Percentiles rank a stretch among this genome's conserved stretches.
Conservation (phyloP, 2,113 vertebrate species). For the Dolichallabes microphthalmus region DNA sequence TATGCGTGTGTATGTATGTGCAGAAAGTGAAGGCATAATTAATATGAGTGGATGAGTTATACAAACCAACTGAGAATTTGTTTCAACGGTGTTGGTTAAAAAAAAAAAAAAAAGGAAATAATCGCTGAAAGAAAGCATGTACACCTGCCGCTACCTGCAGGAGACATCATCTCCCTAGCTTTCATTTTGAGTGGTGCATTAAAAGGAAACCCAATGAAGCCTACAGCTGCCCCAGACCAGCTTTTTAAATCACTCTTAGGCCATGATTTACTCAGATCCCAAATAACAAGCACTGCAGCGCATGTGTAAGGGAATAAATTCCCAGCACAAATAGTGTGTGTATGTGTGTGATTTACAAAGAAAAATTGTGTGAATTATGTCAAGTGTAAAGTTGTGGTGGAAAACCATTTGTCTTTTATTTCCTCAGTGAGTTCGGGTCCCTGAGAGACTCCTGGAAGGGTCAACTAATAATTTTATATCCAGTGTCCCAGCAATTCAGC, state of each 20-base stretch:
- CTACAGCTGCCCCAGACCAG: conserved; percentile 1
- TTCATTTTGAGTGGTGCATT: conserved; percentile 18
- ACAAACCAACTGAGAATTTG: conserved; percentile 49
- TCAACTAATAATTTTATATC: not conserved
- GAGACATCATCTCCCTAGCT: conserved; percentile 32
- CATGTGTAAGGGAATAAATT: not conserved
- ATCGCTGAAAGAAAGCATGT: conserved; percentile 50
- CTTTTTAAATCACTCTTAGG: not conserved
- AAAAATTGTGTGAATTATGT: not conserved
- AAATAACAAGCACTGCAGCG: not conserved
- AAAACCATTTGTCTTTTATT: not conserved
- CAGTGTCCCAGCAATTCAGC: not conserved
- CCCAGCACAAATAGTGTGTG: not conserved
- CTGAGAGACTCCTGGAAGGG: not conserved
- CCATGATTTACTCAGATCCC: not conserved
- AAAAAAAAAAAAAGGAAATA: conserved; percentile 48
- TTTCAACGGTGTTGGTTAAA: conserved; percentile 50
- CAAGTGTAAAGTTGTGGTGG: not conserved
- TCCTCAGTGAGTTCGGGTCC: not conserved
- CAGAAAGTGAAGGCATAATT: conserved; percentile 53
- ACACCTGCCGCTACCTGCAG: conserved; percentile 39
- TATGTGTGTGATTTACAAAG: conserved; percentile 4
- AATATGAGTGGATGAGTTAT: conserved; percentile 43
- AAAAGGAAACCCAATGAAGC: not conserved
- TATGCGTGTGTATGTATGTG: not conserved